Percentiles rank a stretch among this genome's conserved stretches.
Conservation (phyloP, 1,140 invertebrate genomes). For the Galendromus occidentalis region DNA sequence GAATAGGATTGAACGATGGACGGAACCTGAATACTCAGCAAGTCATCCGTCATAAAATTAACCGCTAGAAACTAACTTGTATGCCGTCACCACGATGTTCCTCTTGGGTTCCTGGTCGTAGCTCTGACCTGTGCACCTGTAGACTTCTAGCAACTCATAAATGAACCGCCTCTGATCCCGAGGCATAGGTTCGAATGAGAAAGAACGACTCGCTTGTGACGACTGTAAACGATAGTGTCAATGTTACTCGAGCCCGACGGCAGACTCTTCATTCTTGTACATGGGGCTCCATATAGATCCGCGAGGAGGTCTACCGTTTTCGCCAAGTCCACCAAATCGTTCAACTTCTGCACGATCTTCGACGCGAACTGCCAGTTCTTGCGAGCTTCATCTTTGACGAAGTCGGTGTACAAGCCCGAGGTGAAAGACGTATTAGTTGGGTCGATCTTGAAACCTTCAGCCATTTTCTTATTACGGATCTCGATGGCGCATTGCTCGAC, state of each 20-base stretch:
- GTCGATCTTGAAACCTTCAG: constrained; percentile 66
- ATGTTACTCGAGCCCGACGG: too few relatives aligned
- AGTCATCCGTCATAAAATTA: not conserved
- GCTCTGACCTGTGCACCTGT: constrained; percentile 73
- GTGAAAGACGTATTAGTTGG: constrained; percentile 61
- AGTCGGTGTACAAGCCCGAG: constrained; percentile 50
- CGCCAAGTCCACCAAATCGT: constrained; percentile 61
- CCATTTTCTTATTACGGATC: constrained; percentile 64
- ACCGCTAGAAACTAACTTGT: constrained; percentile 36
- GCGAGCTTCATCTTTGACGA: constrained; percentile 60
- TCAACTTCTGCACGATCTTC: constrained; percentile 60
- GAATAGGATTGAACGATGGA: not conserved
- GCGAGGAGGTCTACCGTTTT: constrained; percentile 34
- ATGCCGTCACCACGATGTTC: constrained; percentile 78
- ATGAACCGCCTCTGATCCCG: constrained; percentile 67
- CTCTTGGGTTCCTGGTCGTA: constrained; percentile 85
- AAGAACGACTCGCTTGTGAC: constrained; percentile 59
- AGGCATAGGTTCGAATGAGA: constrained; percentile 81
- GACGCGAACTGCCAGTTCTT: constrained; percentile 59
- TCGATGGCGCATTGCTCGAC: constrained; percentile 69
- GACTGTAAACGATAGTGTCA: constrained; percentile 33
- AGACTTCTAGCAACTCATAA: constrained; percentile 81
- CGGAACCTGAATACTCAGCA: too few relatives aligned
- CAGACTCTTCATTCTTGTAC: too few relatives aligned
- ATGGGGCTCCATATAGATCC: too few relatives aligned